These are phyloP conservation scores for Hypena proboscidalis DNA, from an alignment of 2,888 invertebrate species.

Conservation along the genomic window DNA sequence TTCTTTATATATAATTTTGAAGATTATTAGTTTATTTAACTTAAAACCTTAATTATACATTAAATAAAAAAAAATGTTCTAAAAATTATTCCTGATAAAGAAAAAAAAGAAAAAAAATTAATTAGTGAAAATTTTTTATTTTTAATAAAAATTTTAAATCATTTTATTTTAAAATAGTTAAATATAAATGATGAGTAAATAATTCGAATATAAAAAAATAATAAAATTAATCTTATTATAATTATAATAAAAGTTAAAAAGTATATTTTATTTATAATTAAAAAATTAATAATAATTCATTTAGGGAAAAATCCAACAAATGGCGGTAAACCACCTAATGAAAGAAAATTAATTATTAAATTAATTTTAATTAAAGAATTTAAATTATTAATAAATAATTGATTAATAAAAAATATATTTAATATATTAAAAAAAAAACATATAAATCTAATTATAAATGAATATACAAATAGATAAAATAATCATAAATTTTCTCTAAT, in stretches of 20 bases:
- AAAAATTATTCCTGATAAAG: constrained; percentile 59
- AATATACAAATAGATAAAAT: constrained; percentile 76
- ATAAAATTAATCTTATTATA: constrained; percentile 80
- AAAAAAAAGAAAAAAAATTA: constrained; percentile 59
- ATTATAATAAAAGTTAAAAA: constrained; percentile 76
- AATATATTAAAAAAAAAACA: constrained; percentile 74
- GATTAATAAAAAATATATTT: constrained; percentile 81
- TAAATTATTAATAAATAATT: constrained; percentile 74
- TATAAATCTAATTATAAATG: constrained; percentile 72
- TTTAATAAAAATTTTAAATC: constrained; percentile 67
- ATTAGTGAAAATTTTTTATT: constrained; percentile 58
- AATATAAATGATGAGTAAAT: constrained; percentile 76
- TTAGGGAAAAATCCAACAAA: constrained; percentile 87
- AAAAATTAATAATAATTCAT: constrained; percentile 84
- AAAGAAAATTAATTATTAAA: constrained; percentile 82
- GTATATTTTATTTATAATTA: constrained; percentile 73
- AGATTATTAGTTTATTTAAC: constrained; percentile 87
- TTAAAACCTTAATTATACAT: constrained; percentile 87
- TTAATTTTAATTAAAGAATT: constrained; percentile 77
- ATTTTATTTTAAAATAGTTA: constrained; percentile 78
- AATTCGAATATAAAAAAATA: constrained; percentile 85
- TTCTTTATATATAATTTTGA: constrained; percentile 87
- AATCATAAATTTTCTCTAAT: constrained; percentile 77
- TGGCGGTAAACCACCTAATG: constrained; percentile 85
- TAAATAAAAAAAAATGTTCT: constrained; percentile 66